These are phyloP conservation scores for Petrocephalus sullivani DNA, from an alignment of 2,797 vertebrate genomes.

Conservation along the genomic window DNA sequence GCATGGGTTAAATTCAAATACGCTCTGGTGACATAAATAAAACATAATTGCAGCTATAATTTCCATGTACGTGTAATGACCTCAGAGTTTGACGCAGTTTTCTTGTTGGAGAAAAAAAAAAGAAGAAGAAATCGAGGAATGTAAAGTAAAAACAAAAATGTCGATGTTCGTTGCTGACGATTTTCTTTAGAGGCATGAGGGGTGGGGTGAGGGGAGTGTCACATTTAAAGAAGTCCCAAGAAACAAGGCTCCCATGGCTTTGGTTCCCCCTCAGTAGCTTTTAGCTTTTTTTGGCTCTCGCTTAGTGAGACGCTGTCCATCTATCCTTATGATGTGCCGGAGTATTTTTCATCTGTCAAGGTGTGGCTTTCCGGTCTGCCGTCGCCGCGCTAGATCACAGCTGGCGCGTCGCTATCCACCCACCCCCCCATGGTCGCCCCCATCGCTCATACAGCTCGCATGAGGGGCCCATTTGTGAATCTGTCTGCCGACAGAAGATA, in stretches of 20 bases:
- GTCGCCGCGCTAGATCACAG: constrained; percentile 64
- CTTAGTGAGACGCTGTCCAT: constrained; percentile 62
- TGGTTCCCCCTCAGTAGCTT: constrained; percentile 44
- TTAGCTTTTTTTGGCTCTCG: constrained; percentile 27
- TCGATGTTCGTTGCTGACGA: neutral
- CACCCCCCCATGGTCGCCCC: constrained; percentile 59
- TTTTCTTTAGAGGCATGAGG: constrained; percentile 15
- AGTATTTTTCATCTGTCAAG: constrained; percentile 68
- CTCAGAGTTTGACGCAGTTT: neutral
- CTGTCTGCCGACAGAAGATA: constrained; percentile 65
- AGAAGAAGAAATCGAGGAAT: neutral
- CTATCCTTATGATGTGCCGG: constrained; percentile 58
- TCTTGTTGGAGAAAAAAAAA: constrained; percentile 32
- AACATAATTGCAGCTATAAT: constrained; percentile 37
- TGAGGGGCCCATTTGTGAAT: constrained; percentile 65
- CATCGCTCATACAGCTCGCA: constrained; percentile 60
- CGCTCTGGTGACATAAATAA: constrained; percentile 49
- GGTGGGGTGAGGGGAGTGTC: neutral
- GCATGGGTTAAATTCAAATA: constrained; percentile 40
- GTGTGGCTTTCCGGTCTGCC: constrained; percentile 58
- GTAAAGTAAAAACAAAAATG: neutral
- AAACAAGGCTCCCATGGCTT: constrained; percentile 45
- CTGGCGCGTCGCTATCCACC: constrained; percentile 42
- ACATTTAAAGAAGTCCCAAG: constrained; percentile 27
- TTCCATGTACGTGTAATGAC: constrained; percentile 5